Conservation (phyloP, 2,888 invertebrate species). For the Oegoconia quadripuncta region DNA sequence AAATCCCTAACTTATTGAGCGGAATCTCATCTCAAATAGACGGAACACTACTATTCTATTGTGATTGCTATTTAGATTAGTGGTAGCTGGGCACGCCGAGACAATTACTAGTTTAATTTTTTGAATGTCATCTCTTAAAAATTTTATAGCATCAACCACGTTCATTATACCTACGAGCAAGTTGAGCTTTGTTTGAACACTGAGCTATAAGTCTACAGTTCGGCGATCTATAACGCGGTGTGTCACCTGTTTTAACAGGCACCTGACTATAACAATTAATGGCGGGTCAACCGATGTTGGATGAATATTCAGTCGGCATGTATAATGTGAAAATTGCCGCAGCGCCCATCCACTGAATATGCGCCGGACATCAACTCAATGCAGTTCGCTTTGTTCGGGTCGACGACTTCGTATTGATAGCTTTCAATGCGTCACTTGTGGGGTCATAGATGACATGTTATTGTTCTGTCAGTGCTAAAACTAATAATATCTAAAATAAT, state of each 20-base stretch:
- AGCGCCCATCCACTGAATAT: constrained; percentile 54
- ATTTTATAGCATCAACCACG: too few relatives aligned
- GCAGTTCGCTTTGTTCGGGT: constrained; percentile 44
- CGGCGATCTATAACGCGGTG: constrained; percentile 22
- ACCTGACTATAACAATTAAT: constrained; percentile 67
- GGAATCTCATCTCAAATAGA: too few relatives aligned
- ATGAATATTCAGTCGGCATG: constrained; percentile 71
- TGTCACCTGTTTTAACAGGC: constrained; percentile 38
- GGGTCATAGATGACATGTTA: background rate
- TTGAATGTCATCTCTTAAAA: too few relatives aligned
- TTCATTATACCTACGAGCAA: too few relatives aligned
- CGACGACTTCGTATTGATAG: constrained; percentile 42
- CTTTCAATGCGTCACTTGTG: constrained; percentile 19
- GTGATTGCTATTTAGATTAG: too few relatives aligned
- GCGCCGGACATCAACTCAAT: constrained; percentile 46
- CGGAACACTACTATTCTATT: too few relatives aligned
- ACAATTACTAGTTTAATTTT: too few relatives aligned
- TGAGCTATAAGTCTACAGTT: background rate
- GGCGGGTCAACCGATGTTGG: constrained; percentile 58
- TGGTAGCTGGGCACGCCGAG: too few relatives aligned
- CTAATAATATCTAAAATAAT: too few relatives aligned
- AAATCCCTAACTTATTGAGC: too few relatives aligned
- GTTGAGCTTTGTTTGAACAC: too few relatives aligned
- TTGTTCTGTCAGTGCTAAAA: background rate
- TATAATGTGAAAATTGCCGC: constrained; percentile 64